Evolutionary conservation across 2,797 vertebrate genomes (phyloP), one percentile per base, ranked within the genome.

Genomic region (Calcarius lapponicus): DNA sequence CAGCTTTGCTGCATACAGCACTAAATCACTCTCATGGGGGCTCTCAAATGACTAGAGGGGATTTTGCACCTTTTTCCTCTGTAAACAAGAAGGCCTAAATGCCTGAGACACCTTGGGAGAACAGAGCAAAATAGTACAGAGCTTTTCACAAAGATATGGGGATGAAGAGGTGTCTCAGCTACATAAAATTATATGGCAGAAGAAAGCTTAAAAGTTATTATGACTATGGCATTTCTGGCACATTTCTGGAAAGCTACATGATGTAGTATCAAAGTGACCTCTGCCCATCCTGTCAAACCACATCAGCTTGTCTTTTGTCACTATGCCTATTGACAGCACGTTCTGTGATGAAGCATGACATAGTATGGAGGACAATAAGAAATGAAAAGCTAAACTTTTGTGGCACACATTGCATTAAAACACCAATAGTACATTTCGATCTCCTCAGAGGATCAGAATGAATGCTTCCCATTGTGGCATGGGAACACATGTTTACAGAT

Each of bases 381-480:
- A 96, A 92, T 25, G 42, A 87, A 95, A 91, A 90, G 51, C 40
- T 91, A 96, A 95, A 65, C 65, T 95, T 95, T 75, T 80, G 48
- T 93, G 90, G 82, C 92, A 94, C 1, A 6, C 38, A 80, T 79
- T 95, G 60, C 54, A 82, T 94, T 92, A 88, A 87, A 93, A 34
- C 38, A 90, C 36, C 92, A 71, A 56, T 82, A 86, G 67, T 62
- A 50, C 38, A 32, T 86, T 94, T 92, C 0, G 1, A 56, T 86
- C 54, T 93, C 75, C 56, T 66, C 1, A 0, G 32, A 56, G 51
- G 48, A 60, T 69, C 64, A 42, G n/a, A 66, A 34, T 48, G 40
- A 92, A 90, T 67, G 17, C 5, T 9, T 50, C 21, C 14, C 13
- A 11, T 73, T 86, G 32, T 86, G 76, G 36, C 6, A 13, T 0